A percentile compares a stretch with the other conserved stretches of the same genome.
These are phyloP conservation scores for Formica selysi DNA, from an alignment of 1,140 invertebrate genomes.

Conservation along the genomic window DNA sequence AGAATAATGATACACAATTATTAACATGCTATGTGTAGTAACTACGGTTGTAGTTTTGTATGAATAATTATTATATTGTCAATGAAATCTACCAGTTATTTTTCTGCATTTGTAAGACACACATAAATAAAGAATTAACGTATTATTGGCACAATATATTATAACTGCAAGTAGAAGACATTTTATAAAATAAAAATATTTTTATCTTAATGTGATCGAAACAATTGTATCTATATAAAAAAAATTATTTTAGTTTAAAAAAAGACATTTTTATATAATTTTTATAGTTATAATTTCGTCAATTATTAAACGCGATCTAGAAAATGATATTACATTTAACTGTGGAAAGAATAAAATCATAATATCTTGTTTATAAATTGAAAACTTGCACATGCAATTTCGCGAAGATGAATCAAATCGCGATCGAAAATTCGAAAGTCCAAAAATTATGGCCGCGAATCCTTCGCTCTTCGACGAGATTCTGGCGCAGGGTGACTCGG, in stretches of 20 bases:
- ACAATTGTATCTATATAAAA: background rate
- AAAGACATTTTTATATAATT: background rate
- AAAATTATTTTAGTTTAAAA: constrained; percentile 1
- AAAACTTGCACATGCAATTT: constrained; percentile 3
- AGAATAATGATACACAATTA: background rate
- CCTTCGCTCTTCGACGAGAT: background rate
- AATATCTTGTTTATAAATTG: background rate
- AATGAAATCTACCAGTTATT: background rate
- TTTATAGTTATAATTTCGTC: background rate
- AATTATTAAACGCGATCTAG: background rate
- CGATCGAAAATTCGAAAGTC: constrained; percentile 5
- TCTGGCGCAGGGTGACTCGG: background rate
- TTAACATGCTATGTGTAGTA: background rate
- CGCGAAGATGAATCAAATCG: constrained; percentile 8
- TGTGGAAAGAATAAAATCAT: background rate
- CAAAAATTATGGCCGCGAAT: constrained; percentile 20
- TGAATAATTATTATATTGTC: background rate
- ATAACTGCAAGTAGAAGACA: background rate
- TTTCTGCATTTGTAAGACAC: background rate
- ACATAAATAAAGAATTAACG: background rate
- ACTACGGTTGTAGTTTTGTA: background rate
- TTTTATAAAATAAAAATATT: background rate
- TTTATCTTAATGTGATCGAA: background rate
- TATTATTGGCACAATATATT: background rate
- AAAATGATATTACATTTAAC: background rate